A percentile compares a stretch with the other conserved stretches of the same genome.
phyloP scores from a whole-genome alignment of 2,888 invertebrate species.

The Tholera decimalis region DNA sequence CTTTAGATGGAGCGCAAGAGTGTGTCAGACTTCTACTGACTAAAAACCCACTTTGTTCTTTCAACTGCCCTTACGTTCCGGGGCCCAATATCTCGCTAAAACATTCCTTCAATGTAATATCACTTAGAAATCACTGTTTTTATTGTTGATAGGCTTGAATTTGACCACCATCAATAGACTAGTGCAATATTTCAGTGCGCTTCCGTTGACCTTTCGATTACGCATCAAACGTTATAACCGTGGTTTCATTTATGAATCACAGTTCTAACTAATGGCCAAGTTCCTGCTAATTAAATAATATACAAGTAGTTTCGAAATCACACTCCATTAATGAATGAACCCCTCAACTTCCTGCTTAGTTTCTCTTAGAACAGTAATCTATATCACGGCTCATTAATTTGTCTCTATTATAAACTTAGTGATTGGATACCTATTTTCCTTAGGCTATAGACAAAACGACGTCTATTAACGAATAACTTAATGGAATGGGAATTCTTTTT shows the following conservation, averaged over 20 bases:
- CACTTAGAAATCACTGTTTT: background rate
- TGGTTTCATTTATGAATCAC: conserved; percentile 28
- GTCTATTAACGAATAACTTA: too few species aligned
- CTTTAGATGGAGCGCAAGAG: too few species aligned
- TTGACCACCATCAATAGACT: too few species aligned
- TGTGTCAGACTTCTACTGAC: too few species aligned
- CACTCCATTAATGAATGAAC: conserved; percentile 27
- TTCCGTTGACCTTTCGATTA: conserved; percentile 1
- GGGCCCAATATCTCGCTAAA: too few species aligned
- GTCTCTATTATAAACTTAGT: conserved; percentile 44
- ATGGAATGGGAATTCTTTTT: background rate
- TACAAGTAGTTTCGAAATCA: conserved; percentile 28
- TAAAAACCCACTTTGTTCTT: too few species aligned
- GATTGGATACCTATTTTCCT: conserved; percentile 3
- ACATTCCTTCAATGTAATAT: too few species aligned
- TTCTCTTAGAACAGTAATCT: conserved; percentile 21
- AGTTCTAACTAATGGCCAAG: conserved; percentile 13
- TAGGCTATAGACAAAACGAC: background rate
- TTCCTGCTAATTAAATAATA: conserved; percentile 34
- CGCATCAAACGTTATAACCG: background rate
- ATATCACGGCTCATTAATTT: conserved; percentile 48
- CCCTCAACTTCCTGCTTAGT: conserved; percentile 32
- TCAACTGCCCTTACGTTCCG: too few species aligned
- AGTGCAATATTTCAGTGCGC: background rate
- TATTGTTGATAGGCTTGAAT: too few species aligned